A percentile compares a stretch with the other conserved stretches of the same genome.
These are phyloP conservation scores for Xiphophorus birchmanni DNA, from an alignment of 2,797 vertebrate genomes.

Conservation along the genomic window DNA sequence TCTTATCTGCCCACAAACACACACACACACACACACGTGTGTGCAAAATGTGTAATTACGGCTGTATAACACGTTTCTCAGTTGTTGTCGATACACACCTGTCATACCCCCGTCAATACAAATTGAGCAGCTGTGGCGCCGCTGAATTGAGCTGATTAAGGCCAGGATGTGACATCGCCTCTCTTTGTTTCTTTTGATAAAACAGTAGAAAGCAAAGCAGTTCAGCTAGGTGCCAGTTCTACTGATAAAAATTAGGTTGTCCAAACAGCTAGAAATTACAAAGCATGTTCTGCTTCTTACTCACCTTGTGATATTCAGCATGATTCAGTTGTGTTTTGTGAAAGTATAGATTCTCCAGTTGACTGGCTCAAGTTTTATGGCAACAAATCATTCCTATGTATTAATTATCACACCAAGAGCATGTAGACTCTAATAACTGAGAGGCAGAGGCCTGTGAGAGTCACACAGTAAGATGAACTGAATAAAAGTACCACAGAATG, in stretches of 20 bases:
- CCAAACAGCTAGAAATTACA: slow-evolving; percentile 21
- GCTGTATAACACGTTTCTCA: slow-evolving; percentile 5
- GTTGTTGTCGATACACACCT: slow-evolving; percentile 44
- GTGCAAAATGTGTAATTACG: slow-evolving; percentile 30
- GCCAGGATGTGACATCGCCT: slow-evolving; percentile 69
- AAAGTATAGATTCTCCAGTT: slow-evolving; percentile 34
- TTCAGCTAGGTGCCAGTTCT: slow-evolving; percentile 19
- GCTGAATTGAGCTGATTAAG: slow-evolving; percentile 60
- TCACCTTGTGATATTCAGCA: slow-evolving; percentile 2
- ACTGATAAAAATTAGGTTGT: slow-evolving; percentile 10
- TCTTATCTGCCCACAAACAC: background rate
- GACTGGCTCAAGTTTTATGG: slow-evolving; percentile 14
- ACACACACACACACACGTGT: background rate
- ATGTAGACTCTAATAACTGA: background rate
- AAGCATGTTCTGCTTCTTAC: background rate
- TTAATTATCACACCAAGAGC: background rate
- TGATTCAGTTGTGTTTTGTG: slow-evolving; percentile 23
- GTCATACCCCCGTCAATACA: slow-evolving; percentile 39
- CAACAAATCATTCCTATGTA: slow-evolving; percentile 32
- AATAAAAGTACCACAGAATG: background rate
- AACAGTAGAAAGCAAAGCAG: slow-evolving; percentile 37
- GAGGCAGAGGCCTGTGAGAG: background rate
- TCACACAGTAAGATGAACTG: background rate
- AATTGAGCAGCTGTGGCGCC: slow-evolving; percentile 62
- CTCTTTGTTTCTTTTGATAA: slow-evolving; percentile 45